Evolutionary conservation across 92 coral and sea anemone genomes (phyloP).

Genomic region (Paramuricea clavata): DNA sequence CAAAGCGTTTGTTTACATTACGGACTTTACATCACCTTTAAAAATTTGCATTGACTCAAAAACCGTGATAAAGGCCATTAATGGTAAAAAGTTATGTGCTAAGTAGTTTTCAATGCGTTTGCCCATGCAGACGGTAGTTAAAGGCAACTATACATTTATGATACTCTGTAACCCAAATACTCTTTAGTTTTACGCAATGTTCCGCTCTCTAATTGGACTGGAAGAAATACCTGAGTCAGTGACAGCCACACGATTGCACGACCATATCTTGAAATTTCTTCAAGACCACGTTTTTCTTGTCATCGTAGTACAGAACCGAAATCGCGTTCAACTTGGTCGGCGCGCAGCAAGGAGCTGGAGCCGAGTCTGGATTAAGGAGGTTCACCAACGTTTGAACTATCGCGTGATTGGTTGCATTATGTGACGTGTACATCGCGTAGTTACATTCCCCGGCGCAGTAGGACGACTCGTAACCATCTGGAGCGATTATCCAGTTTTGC

Average conservation of each 20-base stretch:
- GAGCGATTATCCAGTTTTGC: slow-evolving; percentile 97
- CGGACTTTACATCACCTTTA: too few species aligned
- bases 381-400: slow-evolving; percentile 93
- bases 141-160: background rate
- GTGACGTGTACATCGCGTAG: slow-evolving; percentile 76
- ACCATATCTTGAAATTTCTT: slow-evolving; percentile 95
- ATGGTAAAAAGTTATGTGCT: too few species aligned
- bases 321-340: slow-evolving; percentile 86
- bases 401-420: slow-evolving; percentile 96
- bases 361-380: slow-evolving; percentile 72
- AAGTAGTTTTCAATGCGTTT: too few species aligned
- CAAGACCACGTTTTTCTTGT: slow-evolving; percentile 76
- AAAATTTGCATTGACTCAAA: too few species aligned
- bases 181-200: background rate
- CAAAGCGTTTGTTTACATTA: too few species aligned
- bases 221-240: slow-evolving; percentile 47
- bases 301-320: slow-evolving; percentile 82
- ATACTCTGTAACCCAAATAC: background rate
- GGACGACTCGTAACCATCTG: slow-evolving; percentile 83
- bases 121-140: too few species aligned
- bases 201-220: background rate
- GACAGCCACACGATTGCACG: slow-evolving; percentile 95
- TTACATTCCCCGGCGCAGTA: slow-evolving; percentile 90
- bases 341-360: slow-evolving; percentile 91
- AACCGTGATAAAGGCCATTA: too few species aligned